These are phyloP conservation scores for Scomber colias DNA, from an alignment of 2,113 vertebrate species.

Conservation along the genomic window DNA sequence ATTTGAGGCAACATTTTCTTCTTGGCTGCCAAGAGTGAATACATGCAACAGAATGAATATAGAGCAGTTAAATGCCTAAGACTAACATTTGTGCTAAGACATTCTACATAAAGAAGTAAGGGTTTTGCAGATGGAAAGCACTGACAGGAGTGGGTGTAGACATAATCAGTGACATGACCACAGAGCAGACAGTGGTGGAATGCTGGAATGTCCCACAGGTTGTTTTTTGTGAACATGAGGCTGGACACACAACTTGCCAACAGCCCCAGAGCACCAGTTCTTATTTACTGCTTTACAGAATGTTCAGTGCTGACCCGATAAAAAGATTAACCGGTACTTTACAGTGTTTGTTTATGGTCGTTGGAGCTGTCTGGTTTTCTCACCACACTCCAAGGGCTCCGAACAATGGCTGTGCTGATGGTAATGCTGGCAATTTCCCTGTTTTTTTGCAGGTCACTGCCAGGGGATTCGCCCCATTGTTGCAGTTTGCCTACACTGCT, in stretches of 20 bases:
- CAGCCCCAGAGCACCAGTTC: conserved; percentile 37
- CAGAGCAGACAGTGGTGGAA: conserved; percentile 50
- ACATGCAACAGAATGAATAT: neutral
- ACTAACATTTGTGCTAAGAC: conserved; percentile 4
- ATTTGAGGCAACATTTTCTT: neutral
- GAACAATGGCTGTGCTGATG: conserved; percentile 86
- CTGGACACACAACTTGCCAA: conserved; percentile 46
- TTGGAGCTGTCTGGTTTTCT: conserved; percentile 84
- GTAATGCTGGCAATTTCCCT: conserved; percentile 88
- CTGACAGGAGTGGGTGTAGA: conserved; percentile 12
- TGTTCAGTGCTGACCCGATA: conserved; percentile 76
- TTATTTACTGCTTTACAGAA: conserved; percentile 65
- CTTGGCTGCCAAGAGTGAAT: neutral
- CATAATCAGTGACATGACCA: conserved; percentile 31
- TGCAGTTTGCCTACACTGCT: conserved; percentile 99
- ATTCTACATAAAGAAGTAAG: conserved; percentile 3
- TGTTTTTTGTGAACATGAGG: conserved; percentile 56
- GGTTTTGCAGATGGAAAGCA: conserved; percentile 27
- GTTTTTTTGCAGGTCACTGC: conserved; percentile 94
- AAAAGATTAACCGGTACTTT: conserved; percentile 81
- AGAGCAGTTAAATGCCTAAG: neutral
- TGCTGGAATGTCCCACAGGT: conserved; percentile 58
- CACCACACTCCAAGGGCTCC: conserved; percentile 78
- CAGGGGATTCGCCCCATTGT: conserved; percentile 97
- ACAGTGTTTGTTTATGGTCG: conserved; percentile 82